These are phyloP conservation scores for Chaetura pelagica DNA, from an alignment of 2,113 vertebrate species.

Conservation along the genomic window DNA sequence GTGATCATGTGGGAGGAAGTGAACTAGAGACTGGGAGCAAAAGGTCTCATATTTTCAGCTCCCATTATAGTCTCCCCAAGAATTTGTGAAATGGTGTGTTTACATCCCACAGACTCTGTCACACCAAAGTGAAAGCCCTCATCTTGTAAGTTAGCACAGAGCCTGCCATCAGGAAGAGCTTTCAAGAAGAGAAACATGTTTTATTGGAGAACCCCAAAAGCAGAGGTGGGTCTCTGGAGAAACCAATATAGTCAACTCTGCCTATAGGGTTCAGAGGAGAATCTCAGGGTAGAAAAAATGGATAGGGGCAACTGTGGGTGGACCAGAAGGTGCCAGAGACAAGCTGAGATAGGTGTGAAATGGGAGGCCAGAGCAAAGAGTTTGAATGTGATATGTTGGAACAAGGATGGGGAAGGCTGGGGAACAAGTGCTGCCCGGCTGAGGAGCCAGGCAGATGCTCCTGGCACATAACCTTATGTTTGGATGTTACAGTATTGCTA, in stretches of 20 bases:
- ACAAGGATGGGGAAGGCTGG: background rate
- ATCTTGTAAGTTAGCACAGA: background rate
- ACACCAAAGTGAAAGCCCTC: background rate
- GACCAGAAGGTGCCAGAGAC: background rate
- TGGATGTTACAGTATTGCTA: background rate
- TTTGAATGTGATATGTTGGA: background rate
- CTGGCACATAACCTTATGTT: constrained; percentile 33
- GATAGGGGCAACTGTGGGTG: background rate
- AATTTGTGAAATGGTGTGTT: background rate
- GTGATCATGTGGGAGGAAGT: background rate
- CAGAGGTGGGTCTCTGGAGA: background rate
- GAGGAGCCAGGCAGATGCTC: constrained; percentile 47
- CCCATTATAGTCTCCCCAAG: background rate
- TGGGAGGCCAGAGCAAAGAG: background rate
- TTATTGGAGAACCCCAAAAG: background rate
- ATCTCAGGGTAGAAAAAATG: background rate
- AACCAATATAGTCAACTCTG: background rate
- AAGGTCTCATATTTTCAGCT: background rate
- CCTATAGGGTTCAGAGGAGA: background rate
- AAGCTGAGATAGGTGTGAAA: background rate
- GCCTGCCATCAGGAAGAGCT: background rate
- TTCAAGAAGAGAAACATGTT: background rate
- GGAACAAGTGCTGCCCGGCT: rapidly evolving
- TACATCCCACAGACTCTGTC: background rate
- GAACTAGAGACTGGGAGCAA: background rate